Evolutionary conservation across 1,140 invertebrate species (phyloP), one percentile per base, ranked within the genome.

Genomic region (Oryctes rhinoceros): DNA sequence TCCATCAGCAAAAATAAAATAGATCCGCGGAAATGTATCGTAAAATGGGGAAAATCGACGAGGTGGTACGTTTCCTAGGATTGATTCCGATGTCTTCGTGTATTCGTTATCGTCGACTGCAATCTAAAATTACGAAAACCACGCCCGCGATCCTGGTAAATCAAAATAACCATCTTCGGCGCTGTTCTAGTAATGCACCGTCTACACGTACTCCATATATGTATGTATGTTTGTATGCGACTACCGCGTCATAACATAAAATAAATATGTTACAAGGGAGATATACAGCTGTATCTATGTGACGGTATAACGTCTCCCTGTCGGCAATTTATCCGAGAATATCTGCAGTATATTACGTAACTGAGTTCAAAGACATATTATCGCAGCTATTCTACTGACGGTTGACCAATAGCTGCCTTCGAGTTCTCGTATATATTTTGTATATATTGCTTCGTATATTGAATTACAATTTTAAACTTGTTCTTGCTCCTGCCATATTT

Each of bases 1-100:
- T 59, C 53, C 53, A 59, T 59, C 53, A 59, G 53, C 53, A 59
- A 18, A 18, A 59, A 59, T 59, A 59, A 59, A 59, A 59, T 59
- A 59, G 53, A 59, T 59, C 53, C 53, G 6, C 53, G 18, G 53
- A 59, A 59, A 59, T 59, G 53, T 59, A 59, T 59, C 53, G 53
- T 59, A 59, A 59, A 59, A 59, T 18, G 53, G 6, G 15, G 53
- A 59, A 18, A 59, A 59, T 59, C 53, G 53, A 6, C 18, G 18
- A n/a, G 18, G 13, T 18, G 18, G 15, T 18, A 18, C 3, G 15
- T n/a, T 59, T 59, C 53, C 15, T 59, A 7, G 13, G 53, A 59
- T 59, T 59, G 53, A 59, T 59, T 59, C 3, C 18, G 53, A 59
- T 59, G 15, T 59, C 18, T 13, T 59, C 15, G 53, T 18, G 2